phyloP scores from a whole-genome alignment of 2,888 invertebrate genomes.

The Euphydryas editha region DNA sequence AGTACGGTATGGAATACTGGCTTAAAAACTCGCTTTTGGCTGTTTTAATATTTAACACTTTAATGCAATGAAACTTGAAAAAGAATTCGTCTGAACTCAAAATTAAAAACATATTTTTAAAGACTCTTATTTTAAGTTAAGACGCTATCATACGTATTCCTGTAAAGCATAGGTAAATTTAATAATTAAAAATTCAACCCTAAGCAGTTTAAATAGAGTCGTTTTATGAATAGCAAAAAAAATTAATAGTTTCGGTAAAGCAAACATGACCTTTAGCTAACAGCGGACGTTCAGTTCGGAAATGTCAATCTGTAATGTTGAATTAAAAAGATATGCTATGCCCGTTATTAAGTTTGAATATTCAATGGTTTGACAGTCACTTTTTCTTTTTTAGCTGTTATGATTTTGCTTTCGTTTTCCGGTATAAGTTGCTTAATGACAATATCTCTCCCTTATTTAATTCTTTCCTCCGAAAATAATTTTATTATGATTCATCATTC shows the following conservation, averaged over 20 bases:
- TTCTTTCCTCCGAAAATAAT: no score
- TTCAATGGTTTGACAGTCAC: background rate
- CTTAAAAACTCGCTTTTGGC: no score
- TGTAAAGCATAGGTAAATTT: background rate
- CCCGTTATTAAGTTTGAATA: background rate
- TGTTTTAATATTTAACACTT: background rate
- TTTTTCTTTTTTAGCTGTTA: no score
- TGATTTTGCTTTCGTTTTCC: no score
- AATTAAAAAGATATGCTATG: background rate
- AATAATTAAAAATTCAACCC: background rate
- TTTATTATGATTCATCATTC: no score
- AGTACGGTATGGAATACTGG: no score
- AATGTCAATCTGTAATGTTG: slow-evolving; percentile 15
- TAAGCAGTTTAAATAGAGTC: background rate
- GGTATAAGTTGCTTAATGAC: no score
- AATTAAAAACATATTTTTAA: slow-evolving; percentile 5
- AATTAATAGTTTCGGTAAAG: slow-evolving; percentile 17
- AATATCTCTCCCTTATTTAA: no score
- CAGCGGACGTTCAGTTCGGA: slow-evolving; percentile 10
- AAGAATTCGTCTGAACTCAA: background rate
- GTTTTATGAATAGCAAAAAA: background rate
- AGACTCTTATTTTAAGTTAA: slow-evolving; percentile 4
- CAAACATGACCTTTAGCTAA: slow-evolving; percentile 20
- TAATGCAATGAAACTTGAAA: background rate
- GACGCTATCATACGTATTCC: background rate